Evolutionary conservation across 2,113 vertebrate genomes (phyloP), one percentile per base, ranked within the genome.

Genomic region (Lanius ludovicianus): DNA sequence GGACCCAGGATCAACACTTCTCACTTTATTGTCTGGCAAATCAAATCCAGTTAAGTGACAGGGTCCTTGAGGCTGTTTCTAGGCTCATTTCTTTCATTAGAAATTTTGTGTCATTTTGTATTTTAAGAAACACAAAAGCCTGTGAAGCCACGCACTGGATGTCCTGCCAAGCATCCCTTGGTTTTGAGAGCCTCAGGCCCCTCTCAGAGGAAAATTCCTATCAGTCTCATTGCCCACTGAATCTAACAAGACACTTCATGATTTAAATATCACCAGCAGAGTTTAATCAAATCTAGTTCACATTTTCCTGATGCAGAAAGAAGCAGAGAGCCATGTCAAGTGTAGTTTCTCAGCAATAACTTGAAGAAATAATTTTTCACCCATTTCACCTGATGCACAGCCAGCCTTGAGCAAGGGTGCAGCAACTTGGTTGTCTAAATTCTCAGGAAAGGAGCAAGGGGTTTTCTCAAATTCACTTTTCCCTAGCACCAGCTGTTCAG

Each of bases 91-190:
- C 31, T 47, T 77, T 80, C 70, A 49, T 94, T 83, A 74, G 63
- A 49, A 47, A 49, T 49, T 49, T 25, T 49, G 49, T 49, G 25
- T 49, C 24, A 49, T 49, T 24, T 49, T 49, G 49, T 25, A 41
- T 91, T 65, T 89, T 82, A 81, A 77, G 71, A 91, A 90, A 94
- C 60, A 93, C 46, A 73, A 80, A 86, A 76, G 62, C 17, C 19
- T 82, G 30, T 39, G 42, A 93, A 94, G 47, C 62, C 81, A 89
- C 27, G 78, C 53, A 82, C 55, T 92, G 53, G n/a, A 86, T 75
- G 42, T 25, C 52, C 92, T 93, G 87, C 37, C 77, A 95, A 46
- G 19, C 78, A 44, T 55, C 15, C 27, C 47, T 23, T 41, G 19
- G 33, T 84, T 92, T 55, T 81, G 50, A 87, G 64, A 76, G 35